These are phyloP conservation scores for Melitaea athalia DNA, from an alignment of 2,888 invertebrate species.

Conservation along the genomic window DNA sequence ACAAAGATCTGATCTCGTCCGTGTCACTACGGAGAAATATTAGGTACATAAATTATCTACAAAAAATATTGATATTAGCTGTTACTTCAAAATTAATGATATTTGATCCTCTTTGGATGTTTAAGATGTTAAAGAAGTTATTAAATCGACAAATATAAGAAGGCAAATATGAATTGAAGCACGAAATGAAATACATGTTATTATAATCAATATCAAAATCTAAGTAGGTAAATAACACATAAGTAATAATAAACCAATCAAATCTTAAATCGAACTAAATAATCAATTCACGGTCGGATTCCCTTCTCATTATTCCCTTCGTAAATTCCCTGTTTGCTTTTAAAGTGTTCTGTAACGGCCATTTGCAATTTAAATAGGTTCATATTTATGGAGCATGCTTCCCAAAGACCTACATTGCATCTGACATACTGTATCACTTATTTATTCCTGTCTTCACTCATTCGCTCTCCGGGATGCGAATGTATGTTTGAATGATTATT, in stretches of 20 bases:
- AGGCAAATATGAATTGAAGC: too few species aligned
- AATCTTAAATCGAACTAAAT: constrained; percentile 17
- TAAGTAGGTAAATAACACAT: background rate
- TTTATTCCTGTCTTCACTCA: constrained; percentile 32
- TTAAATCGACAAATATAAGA: too few species aligned
- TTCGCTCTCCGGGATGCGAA: constrained; percentile 20
- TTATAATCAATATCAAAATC: too few species aligned
- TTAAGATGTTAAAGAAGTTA: too few species aligned
- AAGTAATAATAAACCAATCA: background rate
- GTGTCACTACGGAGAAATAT: too few species aligned
- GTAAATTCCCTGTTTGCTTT: constrained; percentile 31
- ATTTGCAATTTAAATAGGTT: constrained; percentile 37
- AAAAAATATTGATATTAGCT: too few species aligned
- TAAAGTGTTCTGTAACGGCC: constrained; percentile 31
- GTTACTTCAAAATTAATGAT: too few species aligned
- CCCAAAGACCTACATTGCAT: constrained; percentile 35
- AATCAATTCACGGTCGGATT: constrained; percentile 14
- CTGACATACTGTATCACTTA: constrained; percentile 37
- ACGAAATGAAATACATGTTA: too few species aligned
- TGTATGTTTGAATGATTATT: constrained; percentile 4
- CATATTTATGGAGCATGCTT: constrained; percentile 37
- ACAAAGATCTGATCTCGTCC: too few species aligned
- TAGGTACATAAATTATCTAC: too few species aligned
- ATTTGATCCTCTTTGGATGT: too few species aligned
- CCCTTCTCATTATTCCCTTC: constrained; percentile 29